These are phyloP conservation scores for Stenotaenia linearis DNA, from an alignment of 2,888 invertebrate species.

Conservation along the genomic window DNA sequence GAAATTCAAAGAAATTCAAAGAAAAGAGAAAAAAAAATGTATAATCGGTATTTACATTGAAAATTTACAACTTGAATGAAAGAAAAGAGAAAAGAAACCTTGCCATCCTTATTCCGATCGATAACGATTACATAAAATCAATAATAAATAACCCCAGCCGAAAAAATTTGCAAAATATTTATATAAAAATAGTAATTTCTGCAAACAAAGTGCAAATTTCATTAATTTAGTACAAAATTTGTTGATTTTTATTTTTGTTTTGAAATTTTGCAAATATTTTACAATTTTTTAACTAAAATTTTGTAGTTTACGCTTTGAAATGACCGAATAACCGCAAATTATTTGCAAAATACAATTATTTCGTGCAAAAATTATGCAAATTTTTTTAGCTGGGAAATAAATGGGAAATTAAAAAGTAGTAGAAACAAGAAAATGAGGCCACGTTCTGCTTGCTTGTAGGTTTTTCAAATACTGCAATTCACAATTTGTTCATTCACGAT, in stretches of 20 bases:
- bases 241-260: too few species aligned
- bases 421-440: background rate
- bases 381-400: background rate
- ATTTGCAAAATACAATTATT: too few species aligned
- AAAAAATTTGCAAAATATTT: too few species aligned
- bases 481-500: background rate
- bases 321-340: too few species aligned
- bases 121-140: background rate
- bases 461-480: background rate
- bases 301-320: too few species aligned
- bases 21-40: background rate
- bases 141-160: too few species aligned
- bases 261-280: too few species aligned
- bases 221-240: too few species aligned
- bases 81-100: background rate
- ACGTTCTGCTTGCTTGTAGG: conserved; percentile 3
- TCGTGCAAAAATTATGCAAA: too few species aligned
- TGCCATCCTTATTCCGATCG: background rate
- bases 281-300: too few species aligned
- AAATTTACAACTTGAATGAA: background rate
- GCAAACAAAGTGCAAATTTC: too few species aligned
- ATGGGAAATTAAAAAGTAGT: background rate
- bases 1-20: background rate
- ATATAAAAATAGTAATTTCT: background rate
- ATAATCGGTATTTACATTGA: background rate